Evolutionary conservation across 2,113 vertebrate species (phyloP).

Genomic region (Rana temporaria): DNA sequence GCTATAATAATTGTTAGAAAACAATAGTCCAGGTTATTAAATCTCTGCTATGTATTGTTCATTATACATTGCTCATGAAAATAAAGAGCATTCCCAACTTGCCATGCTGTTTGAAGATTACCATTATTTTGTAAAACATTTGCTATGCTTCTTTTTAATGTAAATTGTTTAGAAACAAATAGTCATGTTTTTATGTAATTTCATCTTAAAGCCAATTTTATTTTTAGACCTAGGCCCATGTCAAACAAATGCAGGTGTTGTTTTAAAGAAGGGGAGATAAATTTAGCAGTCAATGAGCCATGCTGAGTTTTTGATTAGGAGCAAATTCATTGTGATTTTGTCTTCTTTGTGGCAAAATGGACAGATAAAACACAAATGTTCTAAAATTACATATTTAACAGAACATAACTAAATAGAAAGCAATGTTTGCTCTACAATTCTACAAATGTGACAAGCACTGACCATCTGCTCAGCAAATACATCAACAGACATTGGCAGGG

Average conservation of each 20-base stretch:
- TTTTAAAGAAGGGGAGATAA: not conserved
- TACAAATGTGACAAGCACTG: slow-evolving; percentile 51
- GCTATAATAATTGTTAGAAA: too few species aligned
- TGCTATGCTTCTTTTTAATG: too few species aligned
- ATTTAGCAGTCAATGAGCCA: not conserved
- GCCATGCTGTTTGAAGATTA: too few species aligned
- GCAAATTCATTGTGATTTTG: not conserved
- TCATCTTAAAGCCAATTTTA: slow-evolving; percentile 21
- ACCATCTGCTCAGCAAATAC: slow-evolving; percentile 51
- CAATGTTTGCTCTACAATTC: slow-evolving; percentile 34
- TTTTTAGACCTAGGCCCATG: not conserved
- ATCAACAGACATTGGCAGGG: slow-evolving; percentile 52
- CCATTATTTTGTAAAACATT: too few species aligned
- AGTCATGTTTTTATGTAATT: slow-evolving; percentile 23
- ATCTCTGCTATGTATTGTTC: too few species aligned
- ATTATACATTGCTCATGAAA: too few species aligned
- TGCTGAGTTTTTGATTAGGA: not conserved
- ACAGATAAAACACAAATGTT: slow-evolving; percentile 11
- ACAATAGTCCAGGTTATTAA: too few species aligned
- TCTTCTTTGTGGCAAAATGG: not conserved
- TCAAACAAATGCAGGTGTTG: slow-evolving; percentile 37
- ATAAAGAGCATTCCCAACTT: too few species aligned
- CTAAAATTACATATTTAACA: slow-evolving; percentile 5
- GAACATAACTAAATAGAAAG: slow-evolving; percentile 14
- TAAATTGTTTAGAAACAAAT: too few species aligned